A percentile compares a stretch with the other conserved stretches of the same genome.
Conservation (phyloP, 2,797 vertebrate species). For the Bradypodion pumilum region DNA sequence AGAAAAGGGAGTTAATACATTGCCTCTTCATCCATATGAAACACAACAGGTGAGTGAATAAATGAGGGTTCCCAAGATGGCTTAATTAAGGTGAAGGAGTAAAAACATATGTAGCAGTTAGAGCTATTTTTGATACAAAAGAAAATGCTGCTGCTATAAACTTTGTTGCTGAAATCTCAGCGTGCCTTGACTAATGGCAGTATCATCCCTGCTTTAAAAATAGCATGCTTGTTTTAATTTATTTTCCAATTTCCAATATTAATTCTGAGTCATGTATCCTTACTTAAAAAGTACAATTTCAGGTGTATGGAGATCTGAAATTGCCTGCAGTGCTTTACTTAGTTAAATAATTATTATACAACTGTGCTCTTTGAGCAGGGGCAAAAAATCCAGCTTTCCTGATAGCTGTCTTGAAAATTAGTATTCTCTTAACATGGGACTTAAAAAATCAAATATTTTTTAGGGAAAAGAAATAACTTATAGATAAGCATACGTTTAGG, state of each 20-base stretch:
- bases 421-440: background rate
- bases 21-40: conserved; percentile 81
- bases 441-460: background rate
- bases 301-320: background rate
- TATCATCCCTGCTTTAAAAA: background rate
- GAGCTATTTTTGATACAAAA: background rate
- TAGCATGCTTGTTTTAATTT: background rate
- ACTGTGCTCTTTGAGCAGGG: background rate
- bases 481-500: background rate
- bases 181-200: background rate
- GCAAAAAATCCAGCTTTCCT: background rate
- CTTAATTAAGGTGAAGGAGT: background rate
- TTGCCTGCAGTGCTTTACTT: background rate
- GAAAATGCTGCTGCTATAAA: background rate
- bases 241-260: background rate
- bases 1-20: conserved; percentile 84
- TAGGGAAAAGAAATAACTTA: background rate
- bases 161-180: background rate
- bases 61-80: background rate
- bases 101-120: background rate
- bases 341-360: background rate
- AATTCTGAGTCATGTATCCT: background rate
- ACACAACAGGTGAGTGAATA: conserved; percentile 79
- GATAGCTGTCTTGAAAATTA: background rate
- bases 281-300: too few species aligned